Evolutionary conservation across 2,888 invertebrate genomes (phyloP), one percentile per base, ranked within the genome.

Genomic region (Ligdia adustata): DNA sequence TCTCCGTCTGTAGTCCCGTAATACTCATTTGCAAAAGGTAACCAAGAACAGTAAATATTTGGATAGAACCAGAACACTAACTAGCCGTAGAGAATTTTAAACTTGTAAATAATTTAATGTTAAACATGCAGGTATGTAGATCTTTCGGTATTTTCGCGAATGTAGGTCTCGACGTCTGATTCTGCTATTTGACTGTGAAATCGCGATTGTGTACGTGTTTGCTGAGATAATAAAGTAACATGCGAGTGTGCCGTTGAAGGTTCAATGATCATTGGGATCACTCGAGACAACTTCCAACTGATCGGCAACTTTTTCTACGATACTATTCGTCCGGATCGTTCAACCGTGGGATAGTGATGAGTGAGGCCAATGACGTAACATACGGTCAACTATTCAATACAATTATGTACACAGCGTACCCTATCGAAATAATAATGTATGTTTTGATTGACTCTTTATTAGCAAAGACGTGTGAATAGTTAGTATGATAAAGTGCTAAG

Each of bases 311-410:
- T 81, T 82, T 80, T 75, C 61, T 72, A 64, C 54, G 64, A 65
- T 70, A 72, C 63, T 64, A 61, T 69, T 66, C 56, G 60, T 55
- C 54, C 57, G 62, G 61, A 57, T 64, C 62, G 62, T 57, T 71
- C 65, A 70, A 75, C 69, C 80, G 82, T 82, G 82, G 79, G 82
- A 82, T 68, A 74, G 66, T 63, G 64, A 70, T 55, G 64, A 64
- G 63, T 60, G 62, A 58, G 52, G 55, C 57, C 54, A 66, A 60
- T 75, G 73, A 74, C 68, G 74, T 71, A 74, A 73, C 63, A 57
- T 50, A 49, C 38, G 28, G 60, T 57, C 60, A 56, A 58, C 40
- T 35, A 22, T n/a, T 11, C 9, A 9, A 14, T 12, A 32, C 9
- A 32, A 24, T 22, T 1, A 6, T 7, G 6, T 2, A 4, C 2